Evolutionary conservation across 2,113 vertebrate species (phyloP).

Genomic region (Strix aluco): DNA sequence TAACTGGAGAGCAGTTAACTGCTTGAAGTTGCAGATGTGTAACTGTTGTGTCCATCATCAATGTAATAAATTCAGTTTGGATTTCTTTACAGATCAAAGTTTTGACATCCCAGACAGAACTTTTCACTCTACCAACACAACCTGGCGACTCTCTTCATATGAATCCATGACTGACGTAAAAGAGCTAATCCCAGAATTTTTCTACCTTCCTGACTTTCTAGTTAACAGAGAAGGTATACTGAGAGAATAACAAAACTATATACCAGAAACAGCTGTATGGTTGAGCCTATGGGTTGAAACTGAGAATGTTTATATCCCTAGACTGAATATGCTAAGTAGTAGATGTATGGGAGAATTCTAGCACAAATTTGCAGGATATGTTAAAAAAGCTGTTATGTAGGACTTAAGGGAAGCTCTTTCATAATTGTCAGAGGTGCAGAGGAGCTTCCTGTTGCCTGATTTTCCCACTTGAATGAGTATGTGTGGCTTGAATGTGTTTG

Average conservation of each 20-base stretch:
- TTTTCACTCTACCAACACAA: slow-evolving; percentile 98
- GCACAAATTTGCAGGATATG: background rate
- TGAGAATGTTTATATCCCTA: background rate
- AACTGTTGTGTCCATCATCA: background rate
- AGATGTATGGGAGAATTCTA: background rate
- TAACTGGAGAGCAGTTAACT: background rate
- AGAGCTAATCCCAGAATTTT: slow-evolving; percentile 97
- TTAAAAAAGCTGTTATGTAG: background rate
- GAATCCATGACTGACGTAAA: slow-evolving; percentile 99
- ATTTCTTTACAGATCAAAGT: slow-evolving; percentile 91
- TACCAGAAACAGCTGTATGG: background rate
- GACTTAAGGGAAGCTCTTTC: background rate
- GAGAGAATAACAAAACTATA: background rate
- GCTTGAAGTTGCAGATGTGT: background rate
- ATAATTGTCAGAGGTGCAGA: background rate
- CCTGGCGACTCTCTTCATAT: slow-evolving; percentile 95
- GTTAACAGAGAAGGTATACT: slow-evolving; percentile 94
- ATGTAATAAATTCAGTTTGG: slow-evolving; percentile 42
- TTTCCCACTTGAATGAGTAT: background rate
- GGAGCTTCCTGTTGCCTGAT: background rate
- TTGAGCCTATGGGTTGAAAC: background rate
- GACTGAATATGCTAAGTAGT: background rate
- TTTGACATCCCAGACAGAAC: slow-evolving; percentile 99
- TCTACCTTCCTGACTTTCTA: slow-evolving; percentile 96
- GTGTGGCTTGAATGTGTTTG: background rate